These are phyloP conservation scores for Deroplatys truncata DNA, from an alignment of 2,888 invertebrate genomes.

Conservation along the genomic window DNA sequence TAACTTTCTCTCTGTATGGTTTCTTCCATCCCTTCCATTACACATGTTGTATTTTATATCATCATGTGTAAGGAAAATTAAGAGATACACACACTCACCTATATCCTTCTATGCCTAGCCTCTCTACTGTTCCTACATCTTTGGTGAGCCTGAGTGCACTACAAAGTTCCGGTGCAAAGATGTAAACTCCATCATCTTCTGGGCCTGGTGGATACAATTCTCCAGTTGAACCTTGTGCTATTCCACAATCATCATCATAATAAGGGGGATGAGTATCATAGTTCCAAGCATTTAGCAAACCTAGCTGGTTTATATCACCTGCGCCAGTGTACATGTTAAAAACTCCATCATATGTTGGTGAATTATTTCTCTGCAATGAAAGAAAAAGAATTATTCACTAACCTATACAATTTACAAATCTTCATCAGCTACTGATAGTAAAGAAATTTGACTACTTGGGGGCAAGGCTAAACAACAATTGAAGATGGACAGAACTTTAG, in stretches of 20 bases:
- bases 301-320: slow-evolving; percentile 59
- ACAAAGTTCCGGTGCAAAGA: slow-evolving; percentile 77
- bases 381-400: slow-evolving; percentile 6
- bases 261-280: slow-evolving; percentile 52
- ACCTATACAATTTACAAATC: not conserved
- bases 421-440: not conserved
- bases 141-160: slow-evolving; percentile 41
- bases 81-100: not conserved
- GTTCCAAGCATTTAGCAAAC: slow-evolving; percentile 70
- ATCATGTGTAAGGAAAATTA: not conserved
- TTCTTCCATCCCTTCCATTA: no score
- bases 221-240: slow-evolving; percentile 69
- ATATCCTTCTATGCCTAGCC: not conserved
- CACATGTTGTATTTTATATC: no score
- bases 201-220: slow-evolving; percentile 68
- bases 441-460: no score
- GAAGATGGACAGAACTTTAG: no score
- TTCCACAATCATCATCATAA: slow-evolving; percentile 58
- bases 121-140: not conserved
- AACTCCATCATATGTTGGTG: slow-evolving; percentile 67
- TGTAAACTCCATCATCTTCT: slow-evolving; percentile 52
- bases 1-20: no score
- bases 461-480: no score
- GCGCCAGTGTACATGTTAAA: slow-evolving; percentile 74
- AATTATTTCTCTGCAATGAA: slow-evolving; percentile 64